phyloP scores from a whole-genome alignment of 1,140 invertebrate genomes.

The Episyrphus balteatus region DNA sequence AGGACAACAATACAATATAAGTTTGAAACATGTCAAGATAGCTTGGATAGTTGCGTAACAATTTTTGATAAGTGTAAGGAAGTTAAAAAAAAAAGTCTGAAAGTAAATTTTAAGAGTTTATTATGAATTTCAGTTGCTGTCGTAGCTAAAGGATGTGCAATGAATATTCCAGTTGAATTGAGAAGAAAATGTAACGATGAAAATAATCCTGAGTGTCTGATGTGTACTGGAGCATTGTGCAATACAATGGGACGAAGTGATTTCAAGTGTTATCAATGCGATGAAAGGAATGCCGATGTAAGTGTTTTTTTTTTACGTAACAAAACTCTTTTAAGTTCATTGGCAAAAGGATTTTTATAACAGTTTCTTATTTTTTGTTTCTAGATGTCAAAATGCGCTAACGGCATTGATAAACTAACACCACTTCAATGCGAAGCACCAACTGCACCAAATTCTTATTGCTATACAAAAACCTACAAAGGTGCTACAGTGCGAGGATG shows the following conservation, averaged over 20 bases:
- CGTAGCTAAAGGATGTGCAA: constrained; percentile 21
- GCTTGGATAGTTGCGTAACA: constrained; percentile 26
- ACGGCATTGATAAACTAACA: constrained; percentile 3
- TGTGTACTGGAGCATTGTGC: constrained; percentile 22
- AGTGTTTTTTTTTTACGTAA: background rate
- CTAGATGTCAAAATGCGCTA: constrained; percentile 14
- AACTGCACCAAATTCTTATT: constrained; percentile 26
- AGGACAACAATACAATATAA: constrained; percentile 14
- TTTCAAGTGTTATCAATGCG: constrained; percentile 24
- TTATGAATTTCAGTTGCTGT: constrained; percentile 13
- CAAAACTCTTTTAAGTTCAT: background rate
- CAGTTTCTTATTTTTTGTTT: background rate
- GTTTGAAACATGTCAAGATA: constrained; percentile 15
- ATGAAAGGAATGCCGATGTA: constrained; percentile 14
- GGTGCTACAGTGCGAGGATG: constrained; percentile 18
- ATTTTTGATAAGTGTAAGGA: constrained; percentile 25
- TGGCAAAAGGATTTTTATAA: background rate
- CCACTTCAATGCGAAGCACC: constrained; percentile 17
- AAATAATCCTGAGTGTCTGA: constrained; percentile 14
- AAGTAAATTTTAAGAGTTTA: constrained; percentile 14
- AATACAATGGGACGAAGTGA: constrained; percentile 24
- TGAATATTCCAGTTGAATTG: constrained; percentile 10
- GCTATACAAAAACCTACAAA: constrained; percentile 18
- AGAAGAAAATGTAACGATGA: constrained; percentile 4
- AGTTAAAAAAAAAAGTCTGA: background rate